Evolutionary conservation across 2,888 invertebrate genomes (phyloP).

Genomic region (Drosophila falleni): DNA sequence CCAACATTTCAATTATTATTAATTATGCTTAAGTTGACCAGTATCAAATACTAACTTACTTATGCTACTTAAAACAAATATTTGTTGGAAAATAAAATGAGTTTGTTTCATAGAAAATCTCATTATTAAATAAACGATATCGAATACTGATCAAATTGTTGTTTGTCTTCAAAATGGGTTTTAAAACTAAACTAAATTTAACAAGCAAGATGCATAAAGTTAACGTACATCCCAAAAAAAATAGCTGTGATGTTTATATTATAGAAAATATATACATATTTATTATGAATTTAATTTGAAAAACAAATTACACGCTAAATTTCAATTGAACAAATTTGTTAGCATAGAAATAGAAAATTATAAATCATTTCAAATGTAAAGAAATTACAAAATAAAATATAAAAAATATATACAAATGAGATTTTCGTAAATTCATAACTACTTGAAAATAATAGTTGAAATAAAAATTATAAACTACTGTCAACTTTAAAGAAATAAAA

Average conservation of each 20-base stretch:
- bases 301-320: not conserved
- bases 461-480: not conserved
- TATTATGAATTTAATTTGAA: not conserved
- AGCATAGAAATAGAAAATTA: not conserved
- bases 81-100: conserved; percentile 1
- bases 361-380: not conserved
- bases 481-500: not conserved
- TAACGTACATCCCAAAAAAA: no score
- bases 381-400: not conserved
- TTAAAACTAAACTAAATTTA: not conserved
- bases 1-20: conserved; percentile 37
- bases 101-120: conserved; percentile 20
- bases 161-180: not conserved
- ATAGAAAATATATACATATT: not conserved
- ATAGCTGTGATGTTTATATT: no score
- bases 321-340: no score
- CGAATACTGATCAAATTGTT: not conserved
- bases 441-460: not conserved
- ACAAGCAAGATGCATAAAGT: no score
- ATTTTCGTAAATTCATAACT: not conserved
- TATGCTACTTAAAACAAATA: conserved; percentile 8
- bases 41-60: conserved; percentile 29
- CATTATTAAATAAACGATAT: conserved; percentile 14
- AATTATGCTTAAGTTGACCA: conserved; percentile 24
- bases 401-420: not conserved